Evolutionary conservation across 2,113 vertebrate species (phyloP), one percentile per base, ranked within the genome.

Genomic region (Pholis gunnellus): DNA sequence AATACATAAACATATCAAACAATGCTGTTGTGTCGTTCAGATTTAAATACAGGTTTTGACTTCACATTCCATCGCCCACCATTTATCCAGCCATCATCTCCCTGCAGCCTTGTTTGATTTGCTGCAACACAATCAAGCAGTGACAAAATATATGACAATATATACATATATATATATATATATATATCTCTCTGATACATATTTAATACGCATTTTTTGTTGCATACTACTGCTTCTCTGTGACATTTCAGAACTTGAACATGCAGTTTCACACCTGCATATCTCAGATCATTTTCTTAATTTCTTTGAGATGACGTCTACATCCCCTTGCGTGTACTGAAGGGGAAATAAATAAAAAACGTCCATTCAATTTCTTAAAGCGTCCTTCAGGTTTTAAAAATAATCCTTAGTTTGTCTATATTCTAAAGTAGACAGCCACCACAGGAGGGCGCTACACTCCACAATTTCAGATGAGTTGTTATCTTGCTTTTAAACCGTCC

Each of bases 391-490:
- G 15, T 50, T 44, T 50, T 4, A 61, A 65, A 54, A 50, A 50
- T 11, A 42, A 31, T 11, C 57, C 0, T 52, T 14, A 14, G 13
- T 61, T 15, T 54, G 14, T 11, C 8, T 27, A 50, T 6, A 27
- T 60, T 14, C 40, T 48, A 13, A 25, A 56, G 8, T 25, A 4
- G 2, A 68, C 14, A 18, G 11, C 2, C 10, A 50, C 86, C 93
- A 92, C 79, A 71, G 2, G 89, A 29, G 71, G 91, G 90, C 34
- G 63, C 85, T 90, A 64, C 57, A 66, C 66, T 63, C 92, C 81
- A 84, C 52, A 54, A 3, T 38, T 65, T 87, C 9, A 66, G 18
- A 57, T 52, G 6, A 50, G 4, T 0, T 40, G 9, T 29, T 36
- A 9, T 38, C 65, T 57, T 18, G 17, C 52, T 69, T 52, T 44